Base-by-base conservation (phyloP, 2,888 invertebrate species). In the Pharmacophagus antenor region DNA sequence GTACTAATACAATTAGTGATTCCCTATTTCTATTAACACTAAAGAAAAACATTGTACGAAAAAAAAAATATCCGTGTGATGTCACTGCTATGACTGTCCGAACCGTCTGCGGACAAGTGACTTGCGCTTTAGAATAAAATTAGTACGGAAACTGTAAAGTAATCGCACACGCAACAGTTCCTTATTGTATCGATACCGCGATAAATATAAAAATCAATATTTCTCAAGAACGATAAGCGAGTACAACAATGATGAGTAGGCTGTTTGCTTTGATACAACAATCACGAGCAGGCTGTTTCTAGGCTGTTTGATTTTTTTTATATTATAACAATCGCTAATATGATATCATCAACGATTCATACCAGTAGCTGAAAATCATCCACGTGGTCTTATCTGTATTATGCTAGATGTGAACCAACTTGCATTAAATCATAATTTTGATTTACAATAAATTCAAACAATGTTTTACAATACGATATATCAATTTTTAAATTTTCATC, bases 61-160 rank as follows among this genome's bases (percentile, higher is more conserved):
- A 37, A n/a, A n/a, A n/a, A n/a, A n/a, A 37, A 8, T n/a, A 1
- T 18, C 2, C 18, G 18, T 44, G 8, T 44, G 42, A 44, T 8
- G 18, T 44, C 42, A 44, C 7, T 2, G 18, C n/a, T 1, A 2
- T 15, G 2, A 18, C 10, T 1, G 8, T 18, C 0, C 42, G 10
- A 10, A 18, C 42, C n/a, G n/a, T 37, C 5, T 37, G 3, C 20
- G 18, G 10, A 2, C 18, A 44, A 18, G 18, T 44, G 20, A 44
- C 42, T 44, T 44, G 42, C 20, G 18, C 18, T 44, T 44, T 18
- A 44, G 18, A 44, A 44, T 8, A 44, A 44, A 44, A 44, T 18
- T 10, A 8, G 5, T 44, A 8, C 27, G 27, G n/a, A n/a, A n/a
- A n/a, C n/a, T n/a, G n/a, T 27, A 27, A 5, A 10, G 27, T 10